Percentiles rank a stretch among this genome's conserved stretches.
Evolutionary conservation across 2,888 invertebrate genomes (phyloP).

Genomic region (Catocala sponsa): DNA sequence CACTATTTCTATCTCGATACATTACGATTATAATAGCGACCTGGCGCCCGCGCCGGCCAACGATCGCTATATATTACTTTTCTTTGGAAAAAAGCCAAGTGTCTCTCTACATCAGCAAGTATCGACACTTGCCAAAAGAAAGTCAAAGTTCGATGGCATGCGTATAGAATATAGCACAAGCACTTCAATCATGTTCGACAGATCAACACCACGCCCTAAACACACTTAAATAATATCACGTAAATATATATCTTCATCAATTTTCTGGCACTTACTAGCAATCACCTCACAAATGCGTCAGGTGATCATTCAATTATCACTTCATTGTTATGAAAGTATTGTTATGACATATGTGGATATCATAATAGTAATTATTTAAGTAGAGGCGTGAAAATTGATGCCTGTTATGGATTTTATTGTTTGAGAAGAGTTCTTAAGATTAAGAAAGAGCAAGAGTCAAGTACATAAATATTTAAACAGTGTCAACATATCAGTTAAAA

Average conservation of each 20-base stretch:
- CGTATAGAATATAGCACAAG: slow-evolving; percentile 39
- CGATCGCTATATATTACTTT: slow-evolving; percentile 80
- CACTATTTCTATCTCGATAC: slow-evolving; percentile 73
- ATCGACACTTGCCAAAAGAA: slow-evolving; percentile 78
- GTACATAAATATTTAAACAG: slow-evolving; percentile 36
- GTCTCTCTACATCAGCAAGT: slow-evolving; percentile 65
- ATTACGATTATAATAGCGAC: slow-evolving; percentile 67
- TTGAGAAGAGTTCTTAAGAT: slow-evolving; percentile 19
- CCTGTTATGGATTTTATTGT: slow-evolving; percentile 39
- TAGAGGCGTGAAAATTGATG: slow-evolving; percentile 38
- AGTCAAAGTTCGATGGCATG: slow-evolving; percentile 83
- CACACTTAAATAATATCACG: slow-evolving; percentile 19
- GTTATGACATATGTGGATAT: slow-evolving; percentile 41
- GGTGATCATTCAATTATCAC: slow-evolving; percentile 24
- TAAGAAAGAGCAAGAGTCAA: slow-evolving; percentile 16
- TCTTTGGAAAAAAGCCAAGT: slow-evolving; percentile 78
- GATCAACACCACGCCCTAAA: slow-evolving; percentile 34
- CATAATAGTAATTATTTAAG: slow-evolving; percentile 22
- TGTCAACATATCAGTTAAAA: slow-evolving; percentile 13
- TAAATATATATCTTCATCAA: slow-evolving; percentile 1
- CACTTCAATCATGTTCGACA: slow-evolving; percentile 40
- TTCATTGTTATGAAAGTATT: slow-evolving; percentile 40
- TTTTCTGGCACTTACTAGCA: slow-evolving; percentile 27
- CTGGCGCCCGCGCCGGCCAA: slow-evolving; percentile 81
- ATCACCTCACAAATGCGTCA: slow-evolving; percentile 6